phyloP scores from a whole-genome alignment of 92 coral and sea anemone species.

The Porites rus region DNA sequence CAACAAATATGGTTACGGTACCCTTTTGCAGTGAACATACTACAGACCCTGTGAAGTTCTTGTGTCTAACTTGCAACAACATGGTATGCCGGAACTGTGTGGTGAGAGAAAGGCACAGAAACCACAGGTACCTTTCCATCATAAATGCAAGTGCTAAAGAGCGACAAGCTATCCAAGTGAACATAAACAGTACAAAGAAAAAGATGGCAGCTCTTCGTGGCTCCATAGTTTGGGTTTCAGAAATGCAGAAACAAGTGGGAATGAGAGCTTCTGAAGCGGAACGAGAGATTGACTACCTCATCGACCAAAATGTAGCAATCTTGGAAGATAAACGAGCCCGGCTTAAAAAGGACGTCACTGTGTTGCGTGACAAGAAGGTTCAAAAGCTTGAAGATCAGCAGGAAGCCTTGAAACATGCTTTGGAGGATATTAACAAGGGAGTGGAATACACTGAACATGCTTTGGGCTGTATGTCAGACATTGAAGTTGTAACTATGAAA shows the following conservation, averaged over 20 bases:
- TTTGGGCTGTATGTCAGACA: slow-evolving; percentile 20
- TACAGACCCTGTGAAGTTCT: slow-evolving; percentile 17
- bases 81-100: slow-evolving; percentile 42
- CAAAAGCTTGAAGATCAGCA: slow-evolving; percentile 28
- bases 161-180: slow-evolving; percentile 28
- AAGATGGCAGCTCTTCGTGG: slow-evolving; percentile 35
- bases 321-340: slow-evolving; percentile 35
- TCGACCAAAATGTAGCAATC: slow-evolving; percentile 27
- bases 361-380: slow-evolving; percentile 28
- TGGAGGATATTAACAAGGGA: slow-evolving; percentile 19
- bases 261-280: slow-evolving; percentile 34
- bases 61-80: slow-evolving; percentile 35
- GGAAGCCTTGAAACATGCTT: slow-evolving; percentile 24
- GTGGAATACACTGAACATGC: slow-evolving; percentile 29
- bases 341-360: slow-evolving; percentile 24
- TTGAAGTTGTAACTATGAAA: slow-evolving; percentile 25
- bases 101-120: slow-evolving; percentile 32
- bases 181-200: slow-evolving; percentile 10
- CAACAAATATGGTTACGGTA: not conserved
- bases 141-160: slow-evolving; percentile 40
- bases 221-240: slow-evolving; percentile 37
- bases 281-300: slow-evolving; percentile 31
- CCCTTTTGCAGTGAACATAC: slow-evolving; percentile 33
- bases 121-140: slow-evolving; percentile 45
- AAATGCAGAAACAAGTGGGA: slow-evolving; percentile 42